These are phyloP conservation scores for Metridium senile DNA, from an alignment of 92 coral and sea anemone genomes.

Conservation along the genomic window DNA sequence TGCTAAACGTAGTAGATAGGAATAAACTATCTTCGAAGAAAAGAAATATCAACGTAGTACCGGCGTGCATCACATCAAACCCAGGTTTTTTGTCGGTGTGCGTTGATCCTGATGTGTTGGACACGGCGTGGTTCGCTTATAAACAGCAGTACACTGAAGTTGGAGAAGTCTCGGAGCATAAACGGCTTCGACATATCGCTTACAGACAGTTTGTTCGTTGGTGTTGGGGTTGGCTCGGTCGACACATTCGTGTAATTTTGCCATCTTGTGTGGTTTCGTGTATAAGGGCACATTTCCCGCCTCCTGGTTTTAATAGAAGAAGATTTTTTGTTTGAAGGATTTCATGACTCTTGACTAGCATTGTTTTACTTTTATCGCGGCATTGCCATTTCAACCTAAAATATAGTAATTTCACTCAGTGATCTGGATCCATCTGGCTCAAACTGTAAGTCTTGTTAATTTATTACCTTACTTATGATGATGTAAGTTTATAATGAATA, in stretches of 20 bases:
- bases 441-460: background rate
- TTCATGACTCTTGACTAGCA: conserved; percentile 10
- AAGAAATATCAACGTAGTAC: background rate
- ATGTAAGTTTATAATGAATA: too few species aligned
- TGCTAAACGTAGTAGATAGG: conserved; percentile 8
- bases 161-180: conserved; percentile 13
- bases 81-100: conserved; percentile 30
- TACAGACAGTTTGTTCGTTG: conserved; percentile 34
- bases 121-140: conserved; percentile 19
- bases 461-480: background rate
- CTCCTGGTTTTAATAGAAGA: conserved; percentile 41
- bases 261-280: conserved; percentile 38
- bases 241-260: conserved; percentile 19
- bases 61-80: conserved; percentile 25
- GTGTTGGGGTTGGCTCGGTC: conserved; percentile 25
- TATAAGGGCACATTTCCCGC: conserved; percentile 38
- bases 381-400: background rate
- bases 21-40: background rate
- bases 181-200: conserved; percentile 32
- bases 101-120: conserved; percentile 11
- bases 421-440: background rate
- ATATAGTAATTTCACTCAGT: background rate
- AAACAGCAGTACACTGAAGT: conserved; percentile 28
- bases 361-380: background rate
- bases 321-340: conserved; percentile 20